Evolutionary conservation across 2,797 vertebrate species (phyloP), one percentile per base, ranked within the genome.

Genomic region (Sciurus carolinensis): DNA sequence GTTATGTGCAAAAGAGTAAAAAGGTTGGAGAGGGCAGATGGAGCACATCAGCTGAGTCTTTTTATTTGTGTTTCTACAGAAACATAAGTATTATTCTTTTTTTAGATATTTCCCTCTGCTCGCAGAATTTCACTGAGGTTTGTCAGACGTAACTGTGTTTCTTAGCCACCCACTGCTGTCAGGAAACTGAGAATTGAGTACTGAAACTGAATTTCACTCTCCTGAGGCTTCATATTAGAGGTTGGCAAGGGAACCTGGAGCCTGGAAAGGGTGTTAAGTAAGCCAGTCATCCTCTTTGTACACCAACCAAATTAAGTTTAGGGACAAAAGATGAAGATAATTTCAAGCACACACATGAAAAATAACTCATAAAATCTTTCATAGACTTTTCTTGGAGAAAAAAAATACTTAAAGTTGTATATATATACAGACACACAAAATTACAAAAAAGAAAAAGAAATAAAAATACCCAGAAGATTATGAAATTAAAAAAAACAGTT

Each of bases 181-280:
- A 84, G 75, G 75, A 89, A 84, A 50, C 76, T 97, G 90, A 95
- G 62, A 96, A 97, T 69, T 84, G 62, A 95, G 33, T 86, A 83
- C 11, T 42, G 42, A 95, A 62, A 91, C 64, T 87, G 75, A 95
- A 72, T 89, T 95, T 93, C n/a, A 52, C 52, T 91, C 47, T 81
- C 79, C 69, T 50, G 62, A 83, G 62, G 39, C n/a, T 83, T 96
- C 95, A 47, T 52, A 87, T 84, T 95, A 77, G 59, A 92, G 79
- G 13, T n/a, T 90, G 87, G 15, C 36, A 89, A 94, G 44, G 33
- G 22, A 95, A 28, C 5, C 22, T 47, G 20, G 13, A 90, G 5
- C 71, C 52, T 36, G 20, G 26, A 89, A 92, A 81, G 11, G 7
- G 24, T 82, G 69, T 90, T 95, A 87, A 90, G 62, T 80, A 95